Evolutionary conservation across 2,113 vertebrate species (phyloP), one percentile per base, ranked within the genome.

Genomic region (Pardalotus punctatus): DNA sequence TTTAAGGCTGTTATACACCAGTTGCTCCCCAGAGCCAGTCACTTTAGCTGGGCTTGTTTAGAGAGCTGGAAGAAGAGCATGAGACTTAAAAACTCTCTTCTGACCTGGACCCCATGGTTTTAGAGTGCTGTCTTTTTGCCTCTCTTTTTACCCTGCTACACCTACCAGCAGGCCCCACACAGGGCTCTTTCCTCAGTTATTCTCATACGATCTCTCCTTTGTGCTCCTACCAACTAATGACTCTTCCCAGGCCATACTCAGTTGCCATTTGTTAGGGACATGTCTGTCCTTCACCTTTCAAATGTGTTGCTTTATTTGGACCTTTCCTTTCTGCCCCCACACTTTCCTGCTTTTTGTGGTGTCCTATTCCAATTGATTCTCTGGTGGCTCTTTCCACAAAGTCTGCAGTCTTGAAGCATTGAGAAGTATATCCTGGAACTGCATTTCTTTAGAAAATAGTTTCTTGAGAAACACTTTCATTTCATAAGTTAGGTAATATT

Each of bases 191-290:
- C 20, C 9, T 6, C 14, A n/a, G 1, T n/a, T 24, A 11, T 53
- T 64, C 2, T 7, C 13, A 1, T n/a, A 7, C 0, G 3, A 77
- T 43, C 19, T n/a, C 8, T 38, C 19, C 6, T 51, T 61, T 0
- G 1, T n/a, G 2, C 35, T 83, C 50, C 12, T 5, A 24, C 9
- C 45, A 40, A 6, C 31, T 21, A 61, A 35, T 54, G 66, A 17
- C 11, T 67, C 15, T 47, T 60, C 16, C 43, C 40, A 65, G 48
- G 21, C 48, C 18, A 27, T 45, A 19, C 8, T 22, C 0, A 1
- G 31, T 31, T 9, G 6, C 50, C 42, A 2, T 64, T 83, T 56
- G 25, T 36, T 43, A 51, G 5, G 20, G 29, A 6, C 45, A 10
- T 35, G 36, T 58, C 15, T 70, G 35, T 29, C 33, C 35, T 28